Evolutionary conservation across 2,797 vertebrate species (phyloP).

Genomic region (Molossus alvarezi): DNA sequence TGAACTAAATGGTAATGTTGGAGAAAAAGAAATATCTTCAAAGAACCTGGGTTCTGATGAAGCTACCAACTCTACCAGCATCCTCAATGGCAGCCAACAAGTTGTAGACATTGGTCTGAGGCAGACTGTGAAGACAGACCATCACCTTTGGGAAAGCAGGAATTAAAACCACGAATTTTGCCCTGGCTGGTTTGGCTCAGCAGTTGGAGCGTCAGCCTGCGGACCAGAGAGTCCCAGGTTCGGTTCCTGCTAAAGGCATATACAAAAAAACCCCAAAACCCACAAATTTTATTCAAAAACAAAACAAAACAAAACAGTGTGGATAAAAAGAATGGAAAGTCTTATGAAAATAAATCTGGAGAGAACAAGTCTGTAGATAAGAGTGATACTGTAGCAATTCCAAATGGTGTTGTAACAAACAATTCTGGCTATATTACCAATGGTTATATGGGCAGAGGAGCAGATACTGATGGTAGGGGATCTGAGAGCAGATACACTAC

Average conservation of each 20-base stretch:
- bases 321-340: conserved; percentile 96
- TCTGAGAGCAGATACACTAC: conserved; percentile 98
- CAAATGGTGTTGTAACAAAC: conserved; percentile 94
- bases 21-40: conserved; percentile 92
- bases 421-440: conserved; percentile 95
- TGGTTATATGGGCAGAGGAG: conserved; percentile 94
- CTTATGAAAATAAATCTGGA: conserved; percentile 91
- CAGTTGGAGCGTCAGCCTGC: too few species aligned
- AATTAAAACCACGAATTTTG: conserved; percentile 91
- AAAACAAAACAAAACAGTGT: conserved; percentile 94
- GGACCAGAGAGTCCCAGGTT: too few species aligned
- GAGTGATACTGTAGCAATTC: conserved; percentile 93
- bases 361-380: conserved; percentile 91
- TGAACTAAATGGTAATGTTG: conserved; percentile 94
- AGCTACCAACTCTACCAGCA: conserved; percentile 90
- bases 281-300: conserved; percentile 90
- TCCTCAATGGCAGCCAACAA: conserved; percentile 94
- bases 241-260: too few species aligned
- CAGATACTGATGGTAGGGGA: conserved; percentile 97
- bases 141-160: conserved; percentile 92
- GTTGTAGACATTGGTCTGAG: conserved; percentile 91
- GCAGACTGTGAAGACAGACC: conserved; percentile 91
- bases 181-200: too few species aligned
- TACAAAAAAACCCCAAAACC: too few species aligned
- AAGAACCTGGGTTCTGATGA: conserved; percentile 92